Evolutionary conservation across 1,140 invertebrate species (phyloP).

Genomic region (Bombus confusus): DNA sequence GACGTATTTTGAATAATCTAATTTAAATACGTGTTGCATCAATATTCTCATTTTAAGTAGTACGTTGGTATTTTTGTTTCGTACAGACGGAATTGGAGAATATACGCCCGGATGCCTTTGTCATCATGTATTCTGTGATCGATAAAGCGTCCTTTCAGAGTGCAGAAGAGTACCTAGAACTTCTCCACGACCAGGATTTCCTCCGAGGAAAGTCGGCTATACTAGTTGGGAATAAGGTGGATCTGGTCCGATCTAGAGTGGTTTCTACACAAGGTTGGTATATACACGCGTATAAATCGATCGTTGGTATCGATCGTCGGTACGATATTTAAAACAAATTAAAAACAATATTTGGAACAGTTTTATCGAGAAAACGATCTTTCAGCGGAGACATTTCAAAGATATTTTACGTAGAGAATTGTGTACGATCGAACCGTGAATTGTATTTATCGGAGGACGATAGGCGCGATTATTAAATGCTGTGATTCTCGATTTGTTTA

Average conservation of each 20-base stretch:
- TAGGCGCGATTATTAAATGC: neutral
- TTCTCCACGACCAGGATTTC: slow-evolving; percentile 89
- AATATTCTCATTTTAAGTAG: neutral
- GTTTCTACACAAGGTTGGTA: slow-evolving; percentile 93
- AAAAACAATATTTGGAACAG: too few species aligned
- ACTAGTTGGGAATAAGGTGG: slow-evolving; percentile 97
- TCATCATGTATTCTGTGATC: slow-evolving; percentile 95
- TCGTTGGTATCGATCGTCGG: too few species aligned
- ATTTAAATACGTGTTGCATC: neutral
- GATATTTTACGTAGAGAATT: neutral
- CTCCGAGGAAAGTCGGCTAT: slow-evolving; percentile 90
- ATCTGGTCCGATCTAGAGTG: slow-evolving; percentile 94
- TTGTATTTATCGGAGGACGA: neutral
- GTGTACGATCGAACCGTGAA: neutral
- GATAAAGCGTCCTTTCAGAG: slow-evolving; percentile 94
- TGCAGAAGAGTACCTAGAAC: slow-evolving; percentile 89
- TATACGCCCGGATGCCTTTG: slow-evolving; percentile 90
- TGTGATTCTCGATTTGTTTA: neutral
- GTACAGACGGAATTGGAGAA: slow-evolving; percentile 88
- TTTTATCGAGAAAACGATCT: neutral
- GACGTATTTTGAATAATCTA: neutral
- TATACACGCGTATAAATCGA: neutral
- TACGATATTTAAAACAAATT: too few species aligned
- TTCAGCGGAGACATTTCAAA: neutral
- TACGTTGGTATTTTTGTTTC: neutral